Evolutionary conservation across 2,113 vertebrate genomes (phyloP), one percentile per base, ranked within the genome.

Genomic region (Microtus richardsoni): DNA sequence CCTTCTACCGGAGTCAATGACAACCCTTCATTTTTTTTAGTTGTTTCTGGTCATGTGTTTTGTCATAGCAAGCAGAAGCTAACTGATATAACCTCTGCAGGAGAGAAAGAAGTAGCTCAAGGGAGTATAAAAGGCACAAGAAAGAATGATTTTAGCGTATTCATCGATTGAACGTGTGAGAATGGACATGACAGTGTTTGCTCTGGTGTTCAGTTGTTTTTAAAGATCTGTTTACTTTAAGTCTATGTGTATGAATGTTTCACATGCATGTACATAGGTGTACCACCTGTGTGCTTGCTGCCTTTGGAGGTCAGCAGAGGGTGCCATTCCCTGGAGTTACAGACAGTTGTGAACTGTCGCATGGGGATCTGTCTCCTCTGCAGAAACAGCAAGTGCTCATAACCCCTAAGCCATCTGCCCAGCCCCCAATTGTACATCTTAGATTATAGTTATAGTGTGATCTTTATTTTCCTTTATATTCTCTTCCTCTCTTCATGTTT

Each of bases 161-260:
- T 80, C 26, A 49, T 73, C 21, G 44, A 58, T 88, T 83, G 22
- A 88, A 93, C 24, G 52, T 62, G 4, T 88, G n/a, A 95, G 86
- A 93, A 90, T 75, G 22, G 13, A 70, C 13, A 88, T 71, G 41
- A 91, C 33, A 66, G 8, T 58, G 12, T 68, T 21, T 47, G 28
- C 62, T 14, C 95, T 85, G 49, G 71, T 75, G 36, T 44, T n/a
- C 41, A 49, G 17, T 78, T 95, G 39, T 90, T 36, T 92, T 33
- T 68, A 73, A 94, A 62, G 86, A 16, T 58, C n/a, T 82, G n/a
- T 62, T 62, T 44, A 78, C 30, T 95, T 93, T 88, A 75, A 71
- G 70, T 82, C 44, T 62, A 7, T 64, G 39, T 41, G 39, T 9
- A 30, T 60, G 54, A 62, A 39, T 84, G 26, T 44, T 83, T 41